Conservation (phyloP, 2,113 vertebrate genomes). For the Saccopteryx leptura region DNA sequence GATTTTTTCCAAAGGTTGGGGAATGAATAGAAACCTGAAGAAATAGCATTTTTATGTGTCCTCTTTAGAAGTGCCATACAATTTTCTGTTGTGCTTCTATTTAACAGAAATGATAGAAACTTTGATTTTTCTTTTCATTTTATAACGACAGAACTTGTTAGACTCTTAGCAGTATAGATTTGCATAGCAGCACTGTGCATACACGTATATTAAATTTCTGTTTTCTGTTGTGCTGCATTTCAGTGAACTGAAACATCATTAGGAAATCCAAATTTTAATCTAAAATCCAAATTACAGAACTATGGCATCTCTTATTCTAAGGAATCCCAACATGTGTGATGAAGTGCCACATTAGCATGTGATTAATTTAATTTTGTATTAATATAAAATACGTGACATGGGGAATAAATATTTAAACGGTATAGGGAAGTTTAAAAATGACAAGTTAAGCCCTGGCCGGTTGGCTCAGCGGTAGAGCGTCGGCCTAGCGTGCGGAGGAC, state of each 20-base stretch:
- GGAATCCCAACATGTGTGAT: not conserved
- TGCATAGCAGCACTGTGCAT: conserved; percentile 73
- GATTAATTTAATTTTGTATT: conserved; percentile 29
- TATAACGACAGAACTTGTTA: conserved; percentile 72
- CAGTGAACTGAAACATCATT: conserved; percentile 64
- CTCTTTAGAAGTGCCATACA: conserved; percentile 62
- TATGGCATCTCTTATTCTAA: not conserved
- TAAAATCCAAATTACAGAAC: not conserved
- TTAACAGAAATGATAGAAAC: conserved; percentile 75
- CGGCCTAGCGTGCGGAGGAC: too few species aligned
- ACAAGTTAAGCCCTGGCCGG: too few species aligned
- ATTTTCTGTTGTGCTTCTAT: conserved; percentile 49
- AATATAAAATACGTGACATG: not conserved
- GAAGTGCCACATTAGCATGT: not conserved
- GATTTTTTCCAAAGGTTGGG: conserved; percentile 43
- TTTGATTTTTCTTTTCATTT: conserved; percentile 49
- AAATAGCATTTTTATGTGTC: conserved; percentile 65
- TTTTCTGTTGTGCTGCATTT: conserved; percentile 80
- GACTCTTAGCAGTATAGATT: conserved; percentile 55
- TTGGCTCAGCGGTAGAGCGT: too few species aligned
- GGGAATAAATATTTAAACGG: not conserved
- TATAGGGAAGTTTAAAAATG: conserved; percentile 1
- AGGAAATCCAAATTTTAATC: not conserved
- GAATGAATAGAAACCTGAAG: conserved; percentile 56
- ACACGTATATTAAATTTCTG: conserved; percentile 69